These are phyloP conservation scores for Arctopsyche grandis DNA, from an alignment of 1,140 invertebrate genomes.

Conservation along the genomic window DNA sequence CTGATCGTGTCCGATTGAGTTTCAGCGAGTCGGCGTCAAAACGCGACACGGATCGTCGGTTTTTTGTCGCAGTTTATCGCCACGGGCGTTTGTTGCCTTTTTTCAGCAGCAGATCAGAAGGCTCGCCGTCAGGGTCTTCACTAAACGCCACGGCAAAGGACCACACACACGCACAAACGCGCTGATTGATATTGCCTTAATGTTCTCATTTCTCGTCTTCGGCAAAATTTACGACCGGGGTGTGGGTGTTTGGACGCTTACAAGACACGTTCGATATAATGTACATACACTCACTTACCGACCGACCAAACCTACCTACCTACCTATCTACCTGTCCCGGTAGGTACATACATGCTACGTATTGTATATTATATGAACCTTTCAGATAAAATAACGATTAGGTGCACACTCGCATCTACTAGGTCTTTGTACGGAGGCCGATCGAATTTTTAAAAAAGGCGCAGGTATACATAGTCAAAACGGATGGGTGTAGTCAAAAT, in stretches of 20 bases:
- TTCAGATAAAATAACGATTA: too few species aligned
- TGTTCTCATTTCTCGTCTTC: conserved; percentile 25
- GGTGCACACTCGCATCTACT: too few species aligned
- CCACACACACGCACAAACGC: conserved; percentile 6
- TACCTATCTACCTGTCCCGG: not conserved
- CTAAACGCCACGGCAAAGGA: not conserved
- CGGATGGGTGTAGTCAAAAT: too few species aligned
- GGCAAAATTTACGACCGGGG: not conserved
- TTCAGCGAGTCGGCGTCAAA: conserved; percentile 22
- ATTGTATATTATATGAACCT: too few species aligned
- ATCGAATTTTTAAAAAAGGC: too few species aligned
- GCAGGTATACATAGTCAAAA: too few species aligned
- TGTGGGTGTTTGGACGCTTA: not conserved
- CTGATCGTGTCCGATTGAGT: not conserved
- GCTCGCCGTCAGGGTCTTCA: not conserved
- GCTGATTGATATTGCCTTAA: conserved; percentile 37
- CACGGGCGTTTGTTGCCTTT: conserved; percentile 9
- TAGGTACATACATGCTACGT: too few species aligned
- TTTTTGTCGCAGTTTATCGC: conserved; percentile 30
- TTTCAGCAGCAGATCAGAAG: conserved; percentile 15
- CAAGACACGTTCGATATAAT: not conserved
- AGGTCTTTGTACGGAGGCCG: too few species aligned
- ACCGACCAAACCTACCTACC: too few species aligned
- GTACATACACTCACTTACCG: too few species aligned
- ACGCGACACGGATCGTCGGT: not conserved